phyloP scores from a whole-genome alignment of 1,140 invertebrate species.

The Drosophila jambulina region DNA sequence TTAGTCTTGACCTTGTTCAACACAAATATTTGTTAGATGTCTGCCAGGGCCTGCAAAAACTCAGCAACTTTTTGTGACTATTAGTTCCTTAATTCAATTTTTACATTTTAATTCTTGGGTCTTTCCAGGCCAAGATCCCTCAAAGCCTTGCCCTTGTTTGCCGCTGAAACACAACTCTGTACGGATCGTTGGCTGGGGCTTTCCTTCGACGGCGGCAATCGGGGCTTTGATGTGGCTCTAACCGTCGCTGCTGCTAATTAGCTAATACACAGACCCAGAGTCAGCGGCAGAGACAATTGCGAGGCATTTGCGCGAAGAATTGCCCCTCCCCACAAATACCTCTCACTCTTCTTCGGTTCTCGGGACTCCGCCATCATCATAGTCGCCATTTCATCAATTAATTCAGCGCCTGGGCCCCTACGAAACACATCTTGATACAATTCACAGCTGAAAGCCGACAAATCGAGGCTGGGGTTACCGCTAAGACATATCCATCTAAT shows the following conservation, averaged over 20 bases:
- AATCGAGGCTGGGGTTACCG: conserved; percentile 3
- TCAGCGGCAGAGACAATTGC: conserved; percentile 58
- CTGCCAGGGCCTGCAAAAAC: background rate
- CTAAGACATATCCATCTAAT: conserved; percentile 23
- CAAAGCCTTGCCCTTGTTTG: conserved; percentile 42
- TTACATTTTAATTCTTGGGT: background rate
- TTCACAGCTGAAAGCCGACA: conserved; percentile 45
- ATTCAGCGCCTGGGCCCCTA: conserved; percentile 50
- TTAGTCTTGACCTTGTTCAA: background rate
- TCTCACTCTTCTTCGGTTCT: conserved; percentile 19
- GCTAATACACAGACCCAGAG: conserved; percentile 47
- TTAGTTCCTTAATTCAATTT: background rate
- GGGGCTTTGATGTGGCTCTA: conserved; percentile 39
- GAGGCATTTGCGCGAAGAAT: conserved; percentile 54
- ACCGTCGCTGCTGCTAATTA: conserved; percentile 63
- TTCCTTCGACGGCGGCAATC: conserved; percentile 49
- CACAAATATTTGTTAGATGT: background rate
- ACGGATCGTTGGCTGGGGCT: conserved; percentile 5
- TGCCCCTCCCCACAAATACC: conserved; percentile 10
- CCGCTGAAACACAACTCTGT: conserved; percentile 4
- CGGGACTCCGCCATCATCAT: conserved; percentile 27
- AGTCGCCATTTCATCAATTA: conserved; percentile 60
- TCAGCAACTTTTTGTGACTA: background rate
- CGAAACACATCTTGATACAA: conserved; percentile 71
- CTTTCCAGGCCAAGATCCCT: background rate